Percentiles rank a stretch among this genome's conserved stretches.
Conservation (phyloP, 30 jellyfish, hydroid and myxozoan genomes). For the Pelagia noctiluca region DNA sequence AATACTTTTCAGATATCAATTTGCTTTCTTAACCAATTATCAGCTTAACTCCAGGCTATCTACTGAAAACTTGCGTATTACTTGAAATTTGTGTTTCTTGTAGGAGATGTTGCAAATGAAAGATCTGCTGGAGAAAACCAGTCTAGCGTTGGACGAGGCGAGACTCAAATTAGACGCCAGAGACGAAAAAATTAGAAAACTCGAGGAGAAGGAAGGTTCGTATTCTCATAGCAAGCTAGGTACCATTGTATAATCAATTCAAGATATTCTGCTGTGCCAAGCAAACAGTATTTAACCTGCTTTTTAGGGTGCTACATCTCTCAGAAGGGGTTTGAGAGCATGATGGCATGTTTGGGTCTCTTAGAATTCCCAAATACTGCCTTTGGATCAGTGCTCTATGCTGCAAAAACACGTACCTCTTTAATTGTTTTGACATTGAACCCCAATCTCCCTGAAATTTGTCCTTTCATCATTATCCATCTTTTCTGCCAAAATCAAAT, state of each 20-base stretch:
- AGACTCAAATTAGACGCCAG: conserved; percentile 71
- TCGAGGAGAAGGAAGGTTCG: conserved; percentile 68
- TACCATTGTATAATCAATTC: conserved; percentile 60
- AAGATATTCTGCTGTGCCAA: not conserved
- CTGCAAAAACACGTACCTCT: not conserved
- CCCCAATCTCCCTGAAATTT: not conserved
- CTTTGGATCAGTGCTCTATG: not conserved
- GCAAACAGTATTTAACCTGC: not conserved
- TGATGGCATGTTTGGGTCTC: not conserved
- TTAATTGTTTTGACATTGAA: not conserved
- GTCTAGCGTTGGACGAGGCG: conserved; percentile 79
- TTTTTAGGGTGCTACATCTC: not conserved
- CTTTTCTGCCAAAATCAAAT: too few relatives aligned
- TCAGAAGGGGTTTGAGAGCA: not conserved
- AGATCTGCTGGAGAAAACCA: conserved; percentile 65
- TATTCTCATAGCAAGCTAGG: conserved; percentile 70
- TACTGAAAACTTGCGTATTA: not conserved
- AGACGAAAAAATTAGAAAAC: conserved; percentile 62
- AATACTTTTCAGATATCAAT: too few relatives aligned
- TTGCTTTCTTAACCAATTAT: too few relatives aligned
- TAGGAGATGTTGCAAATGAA: conserved; percentile 64
- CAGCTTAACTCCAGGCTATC: too few relatives aligned
- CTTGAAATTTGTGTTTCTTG: not conserved
- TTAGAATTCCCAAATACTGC: not conserved
- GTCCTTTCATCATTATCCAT: too few relatives aligned